Evolutionary conservation across 2,113 vertebrate species (phyloP).

Genomic region (Recurvirostra avosetta): DNA sequence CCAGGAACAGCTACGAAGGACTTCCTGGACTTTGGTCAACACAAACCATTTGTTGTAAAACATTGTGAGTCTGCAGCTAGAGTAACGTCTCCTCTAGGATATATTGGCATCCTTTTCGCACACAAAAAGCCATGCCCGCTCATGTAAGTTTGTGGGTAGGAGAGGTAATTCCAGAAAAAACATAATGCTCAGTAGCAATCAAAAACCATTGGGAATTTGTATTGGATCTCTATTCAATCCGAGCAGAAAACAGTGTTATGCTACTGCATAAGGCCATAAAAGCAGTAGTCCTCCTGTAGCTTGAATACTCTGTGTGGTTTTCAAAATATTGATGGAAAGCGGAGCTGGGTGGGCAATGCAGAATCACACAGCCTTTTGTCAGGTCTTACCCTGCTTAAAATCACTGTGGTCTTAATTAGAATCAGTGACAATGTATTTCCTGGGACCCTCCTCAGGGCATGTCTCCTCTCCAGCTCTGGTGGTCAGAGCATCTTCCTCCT

Average conservation of each 20-base stretch:
- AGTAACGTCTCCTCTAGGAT: background rate
- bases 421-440: background rate
- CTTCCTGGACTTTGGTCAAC: background rate
- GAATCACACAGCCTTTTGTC: background rate
- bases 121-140: background rate
- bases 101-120: background rate
- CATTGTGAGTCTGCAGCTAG: background rate
- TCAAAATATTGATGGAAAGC: background rate
- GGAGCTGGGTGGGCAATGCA: background rate
- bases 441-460: fast-evolving
- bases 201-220: background rate
- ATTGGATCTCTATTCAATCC: background rate
- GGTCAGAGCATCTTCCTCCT: background rate
- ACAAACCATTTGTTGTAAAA: background rate
- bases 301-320: background rate
- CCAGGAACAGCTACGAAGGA: background rate
- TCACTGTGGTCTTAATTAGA: background rate
- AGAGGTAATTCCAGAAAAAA: background rate
- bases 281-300: background rate
- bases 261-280: background rate
- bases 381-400: background rate
- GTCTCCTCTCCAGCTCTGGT: background rate
- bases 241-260: background rate
- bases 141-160: background rate
- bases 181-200: background rate